Percentiles rank a stretch among this genome's conserved stretches.
Conservation (phyloP, 2,888 invertebrate species). For the Agriotes lineatus region DNA sequence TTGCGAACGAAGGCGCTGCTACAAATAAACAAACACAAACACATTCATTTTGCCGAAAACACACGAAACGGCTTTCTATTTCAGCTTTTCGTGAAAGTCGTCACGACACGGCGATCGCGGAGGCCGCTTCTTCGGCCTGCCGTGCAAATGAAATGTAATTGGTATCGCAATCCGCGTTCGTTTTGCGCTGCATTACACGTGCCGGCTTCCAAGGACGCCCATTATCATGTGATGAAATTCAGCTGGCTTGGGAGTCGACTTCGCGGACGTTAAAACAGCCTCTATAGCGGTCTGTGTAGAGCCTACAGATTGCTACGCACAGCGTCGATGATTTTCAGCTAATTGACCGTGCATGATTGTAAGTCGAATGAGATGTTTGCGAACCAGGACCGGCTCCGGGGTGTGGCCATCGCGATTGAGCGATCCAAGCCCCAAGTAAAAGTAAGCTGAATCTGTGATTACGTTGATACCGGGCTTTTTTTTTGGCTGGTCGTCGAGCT, state of each 20-base stretch:
- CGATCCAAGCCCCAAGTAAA: neutral
- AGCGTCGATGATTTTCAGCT: neutral
- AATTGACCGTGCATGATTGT: conserved; percentile 10
- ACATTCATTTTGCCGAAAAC: neutral
- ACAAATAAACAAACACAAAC: conserved; percentile 30
- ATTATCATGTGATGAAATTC: conserved; percentile 37
- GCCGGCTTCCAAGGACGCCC: conserved; percentile 37
- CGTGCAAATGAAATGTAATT: neutral
- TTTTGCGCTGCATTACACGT: conserved; percentile 45
- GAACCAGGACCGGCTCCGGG: too few species aligned
- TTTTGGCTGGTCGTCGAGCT: neutral
- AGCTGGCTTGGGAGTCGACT: conserved; percentile 20
- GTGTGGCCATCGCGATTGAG: neutral
- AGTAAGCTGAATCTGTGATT: neutral
- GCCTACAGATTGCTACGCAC: conserved; percentile 6
- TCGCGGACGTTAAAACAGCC: conserved; percentile 17
- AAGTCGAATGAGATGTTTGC: too few species aligned
- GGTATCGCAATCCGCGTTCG: conserved; percentile 20
- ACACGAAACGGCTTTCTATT: conserved; percentile 2
- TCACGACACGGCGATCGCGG: neutral
- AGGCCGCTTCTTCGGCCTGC: neutral
- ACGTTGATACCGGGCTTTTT: neutral
- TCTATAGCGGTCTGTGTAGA: conserved; percentile 7
- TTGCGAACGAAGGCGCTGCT: conserved; percentile 34
- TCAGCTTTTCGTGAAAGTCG: conserved; percentile 8